phyloP scores from a whole-genome alignment of 1,140 invertebrate species.

The Aphelinus atriplicis region DNA sequence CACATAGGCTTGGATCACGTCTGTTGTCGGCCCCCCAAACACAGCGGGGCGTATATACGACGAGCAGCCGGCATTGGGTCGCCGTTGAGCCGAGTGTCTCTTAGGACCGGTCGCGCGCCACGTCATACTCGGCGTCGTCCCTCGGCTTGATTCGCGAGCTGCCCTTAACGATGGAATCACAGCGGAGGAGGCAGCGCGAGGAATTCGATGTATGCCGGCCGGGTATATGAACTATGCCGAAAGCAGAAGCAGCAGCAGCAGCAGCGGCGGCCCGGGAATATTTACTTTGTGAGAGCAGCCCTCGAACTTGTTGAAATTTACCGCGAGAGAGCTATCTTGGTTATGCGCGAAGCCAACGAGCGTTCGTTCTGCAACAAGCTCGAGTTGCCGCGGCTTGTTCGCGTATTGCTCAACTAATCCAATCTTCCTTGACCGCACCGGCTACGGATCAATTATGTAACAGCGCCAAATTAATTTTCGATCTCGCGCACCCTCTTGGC shows the following conservation, averaged over 20 bases:
- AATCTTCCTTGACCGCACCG: too few species aligned
- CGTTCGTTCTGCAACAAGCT: too few species aligned
- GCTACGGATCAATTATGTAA: too few species aligned
- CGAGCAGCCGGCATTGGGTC: background rate
- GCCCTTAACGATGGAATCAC: slow-evolving; percentile 9
- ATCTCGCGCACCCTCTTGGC: too few species aligned
- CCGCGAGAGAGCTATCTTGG: too few species aligned
- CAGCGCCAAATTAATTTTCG: too few species aligned
- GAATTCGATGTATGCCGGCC: too few species aligned
- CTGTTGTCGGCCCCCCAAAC: too few species aligned
- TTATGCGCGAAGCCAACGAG: background rate
- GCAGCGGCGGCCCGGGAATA: background rate
- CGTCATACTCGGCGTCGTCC: background rate
- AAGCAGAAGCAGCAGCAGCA: too few species aligned
- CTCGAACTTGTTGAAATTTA: too few species aligned
- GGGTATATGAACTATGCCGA: slow-evolving; percentile 15
- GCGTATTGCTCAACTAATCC: too few species aligned
- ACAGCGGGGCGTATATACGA: background rate
- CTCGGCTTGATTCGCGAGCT: background rate
- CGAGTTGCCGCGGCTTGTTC: too few species aligned
- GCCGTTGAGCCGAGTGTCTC: slow-evolving; percentile 18
- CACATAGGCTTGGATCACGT: slow-evolving; percentile 12
- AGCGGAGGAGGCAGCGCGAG: background rate
- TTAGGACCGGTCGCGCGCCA: slow-evolving; percentile 1
- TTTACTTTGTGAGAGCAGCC: slow-evolving; percentile 2